Conservation (phyloP, 2,113 vertebrate species). For the Anarhynchus alexandrinus region DNA sequence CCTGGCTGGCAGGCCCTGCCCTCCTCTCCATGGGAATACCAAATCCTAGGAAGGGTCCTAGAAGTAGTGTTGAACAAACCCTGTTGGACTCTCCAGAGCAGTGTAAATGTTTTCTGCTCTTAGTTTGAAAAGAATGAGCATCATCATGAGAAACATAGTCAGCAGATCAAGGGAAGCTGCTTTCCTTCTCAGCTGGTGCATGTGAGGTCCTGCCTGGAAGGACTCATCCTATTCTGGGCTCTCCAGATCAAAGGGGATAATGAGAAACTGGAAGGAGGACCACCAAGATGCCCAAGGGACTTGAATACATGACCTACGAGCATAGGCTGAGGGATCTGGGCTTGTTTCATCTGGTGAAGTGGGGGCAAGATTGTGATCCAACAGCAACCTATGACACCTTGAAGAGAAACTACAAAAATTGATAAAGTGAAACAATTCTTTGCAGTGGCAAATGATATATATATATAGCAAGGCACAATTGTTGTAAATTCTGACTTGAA, state of each 20-base stretch:
- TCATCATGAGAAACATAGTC: not conserved
- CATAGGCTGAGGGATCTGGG: not conserved
- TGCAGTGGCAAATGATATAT: not conserved
- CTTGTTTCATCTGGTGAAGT: not conserved
- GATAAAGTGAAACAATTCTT: not conserved
- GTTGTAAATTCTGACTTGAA: not conserved
- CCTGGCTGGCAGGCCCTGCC: not conserved
- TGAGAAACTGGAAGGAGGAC: not conserved
- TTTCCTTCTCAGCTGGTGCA: not conserved
- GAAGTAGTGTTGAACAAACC: not conserved
- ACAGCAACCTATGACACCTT: not conserved
- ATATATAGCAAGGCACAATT: not conserved
- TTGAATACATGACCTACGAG: not conserved
- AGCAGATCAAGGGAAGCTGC: not conserved
- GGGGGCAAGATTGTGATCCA: not conserved
- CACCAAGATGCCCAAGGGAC: not conserved
- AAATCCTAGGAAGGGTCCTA: not conserved
- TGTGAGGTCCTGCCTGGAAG: accelerated
- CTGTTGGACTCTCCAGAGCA: not conserved
- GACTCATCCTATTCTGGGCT: not conserved
- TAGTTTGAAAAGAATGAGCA: not conserved
- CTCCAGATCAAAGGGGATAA: not conserved
- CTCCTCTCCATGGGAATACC: not conserved
- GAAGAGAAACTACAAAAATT: not conserved
- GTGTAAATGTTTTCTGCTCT: not conserved